Evolutionary conservation across 2,888 invertebrate genomes (phyloP).

Genomic region (Branchellion lobata): DNA sequence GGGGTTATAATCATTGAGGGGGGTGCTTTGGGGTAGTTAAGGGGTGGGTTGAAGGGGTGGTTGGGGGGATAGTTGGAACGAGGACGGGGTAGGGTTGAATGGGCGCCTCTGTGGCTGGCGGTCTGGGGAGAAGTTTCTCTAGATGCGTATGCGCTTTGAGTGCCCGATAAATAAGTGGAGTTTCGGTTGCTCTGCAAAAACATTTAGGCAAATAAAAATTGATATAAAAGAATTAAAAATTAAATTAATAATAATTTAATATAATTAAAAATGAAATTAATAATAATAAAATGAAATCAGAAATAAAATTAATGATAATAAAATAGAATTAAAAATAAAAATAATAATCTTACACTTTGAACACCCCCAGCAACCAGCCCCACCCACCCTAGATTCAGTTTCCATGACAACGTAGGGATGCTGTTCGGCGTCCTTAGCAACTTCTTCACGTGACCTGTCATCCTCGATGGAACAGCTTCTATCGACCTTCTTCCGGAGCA

Average conservation of each 20-base stretch:
- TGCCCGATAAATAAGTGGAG: conserved; percentile 54
- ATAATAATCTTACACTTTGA: too few relatives aligned
- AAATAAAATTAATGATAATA: too few relatives aligned
- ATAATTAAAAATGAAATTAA: too few relatives aligned
- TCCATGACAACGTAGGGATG: too few relatives aligned
- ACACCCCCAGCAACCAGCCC: too few relatives aligned
- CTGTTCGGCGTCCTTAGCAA: not conserved
- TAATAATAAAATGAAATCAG: too few relatives aligned
- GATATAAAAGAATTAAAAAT: too few relatives aligned
- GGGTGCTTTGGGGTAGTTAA: conserved; percentile 55
- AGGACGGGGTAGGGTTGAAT: conserved; percentile 53
- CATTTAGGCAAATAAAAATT: too few relatives aligned
- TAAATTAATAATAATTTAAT: too few relatives aligned
- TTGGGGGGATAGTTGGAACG: not conserved
- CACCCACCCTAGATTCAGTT: too few relatives aligned
- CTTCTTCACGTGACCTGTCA: not conserved
- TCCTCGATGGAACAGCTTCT: not conserved
- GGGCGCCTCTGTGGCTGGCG: not conserved
- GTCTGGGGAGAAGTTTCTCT: conserved; percentile 54
- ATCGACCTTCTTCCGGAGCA: conserved; percentile 13
- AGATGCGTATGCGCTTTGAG: conserved; percentile 54
- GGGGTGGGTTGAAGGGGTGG: too few relatives aligned
- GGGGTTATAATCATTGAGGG: conserved; percentile 58
- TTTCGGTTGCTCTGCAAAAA: conserved; percentile 45
- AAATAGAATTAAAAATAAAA: too few relatives aligned